These are phyloP conservation scores for Melanchra persicariae DNA, from an alignment of 2,888 invertebrate genomes.

Conservation along the genomic window DNA sequence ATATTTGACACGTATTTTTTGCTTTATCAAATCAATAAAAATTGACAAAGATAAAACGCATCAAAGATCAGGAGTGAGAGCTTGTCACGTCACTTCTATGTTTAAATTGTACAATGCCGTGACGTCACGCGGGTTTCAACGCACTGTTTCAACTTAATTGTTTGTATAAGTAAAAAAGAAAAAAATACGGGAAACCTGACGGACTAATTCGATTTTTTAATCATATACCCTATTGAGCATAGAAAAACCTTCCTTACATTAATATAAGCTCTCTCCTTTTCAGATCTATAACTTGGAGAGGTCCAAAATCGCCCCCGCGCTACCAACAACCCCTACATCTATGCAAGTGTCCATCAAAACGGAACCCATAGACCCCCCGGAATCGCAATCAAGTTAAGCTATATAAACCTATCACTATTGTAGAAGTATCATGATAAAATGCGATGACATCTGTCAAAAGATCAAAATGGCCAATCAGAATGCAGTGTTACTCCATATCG, in stretches of 20 bases:
- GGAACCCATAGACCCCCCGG: constrained; percentile 75
- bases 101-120: no score
- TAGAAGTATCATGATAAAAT: constrained; percentile 31
- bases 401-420: constrained; percentile 2
- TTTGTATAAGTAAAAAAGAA: no score
- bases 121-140: no score
- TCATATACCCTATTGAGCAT: no score
- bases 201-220: no score
- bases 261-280: constrained; percentile 46
- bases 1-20: no score
- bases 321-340: constrained; percentile 60
- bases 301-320: constrained; percentile 74
- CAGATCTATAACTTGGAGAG: constrained; percentile 87
- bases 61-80: no score
- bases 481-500: neutral
- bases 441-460: constrained; percentile 9
- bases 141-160: no score
- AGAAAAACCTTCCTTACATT: neutral
- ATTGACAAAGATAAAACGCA: no score
- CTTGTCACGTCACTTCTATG: no score
- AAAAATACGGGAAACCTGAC: no score
- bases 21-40: no score
- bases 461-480: constrained; percentile 17
- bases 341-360: constrained; percentile 78
- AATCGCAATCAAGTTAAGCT: constrained; percentile 55